Base-by-base conservation (phyloP, 2,888 invertebrate genomes). In the Amiota mariae region DNA sequence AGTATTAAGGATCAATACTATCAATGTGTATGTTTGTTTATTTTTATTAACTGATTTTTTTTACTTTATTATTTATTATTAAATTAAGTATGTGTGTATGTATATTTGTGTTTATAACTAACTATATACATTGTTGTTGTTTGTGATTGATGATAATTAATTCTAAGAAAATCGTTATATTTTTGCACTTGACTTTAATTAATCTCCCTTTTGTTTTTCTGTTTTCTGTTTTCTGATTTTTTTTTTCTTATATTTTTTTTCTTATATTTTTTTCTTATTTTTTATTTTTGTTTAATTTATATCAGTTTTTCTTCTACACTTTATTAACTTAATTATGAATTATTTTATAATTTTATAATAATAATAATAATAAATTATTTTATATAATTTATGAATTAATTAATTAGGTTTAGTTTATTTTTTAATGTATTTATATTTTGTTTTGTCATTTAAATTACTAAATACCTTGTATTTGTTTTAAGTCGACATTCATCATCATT, bases 381-480 rank as follows among this genome's bases (percentile, higher is more conserved):
- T 54, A 67, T 63, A 57, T 59, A 10, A 18, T 67, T 67, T 67
- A 61, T 20, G 56, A 56, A 15, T 56, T 56, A 56, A 13, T 56
- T 72, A 71, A 20, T 57, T 57, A 11, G 51, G 1, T 51, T 67
- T 20, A n/a, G n/a, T 70, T 76, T 20, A 56, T 70, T 74, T 77
- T 78, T 71, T 72, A 36, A 59, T 24, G 20, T n/a, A 18, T 46
- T n/a, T 77, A 47, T 79, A 72, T 72, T 59, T 59, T 73, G 57
- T 71, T 73, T 70, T 49, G n/a, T 18, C 18, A 2, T 48, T 61
- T 46, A 66, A 66, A 20, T 54, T 71, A 76, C 81, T 82, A 81
- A 81, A 80, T 83, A 84, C 85, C 83, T 83, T 81, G 78, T 82
- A 78, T 84, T 79, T 77, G 80, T 85, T 80, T 71, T 81, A 80